A percentile compares a stretch with the other conserved stretches of the same genome.
Conservation (phyloP, 37 sponge, comb jelly and placozoan genomes). For the Ephydatia muelleri region DNA sequence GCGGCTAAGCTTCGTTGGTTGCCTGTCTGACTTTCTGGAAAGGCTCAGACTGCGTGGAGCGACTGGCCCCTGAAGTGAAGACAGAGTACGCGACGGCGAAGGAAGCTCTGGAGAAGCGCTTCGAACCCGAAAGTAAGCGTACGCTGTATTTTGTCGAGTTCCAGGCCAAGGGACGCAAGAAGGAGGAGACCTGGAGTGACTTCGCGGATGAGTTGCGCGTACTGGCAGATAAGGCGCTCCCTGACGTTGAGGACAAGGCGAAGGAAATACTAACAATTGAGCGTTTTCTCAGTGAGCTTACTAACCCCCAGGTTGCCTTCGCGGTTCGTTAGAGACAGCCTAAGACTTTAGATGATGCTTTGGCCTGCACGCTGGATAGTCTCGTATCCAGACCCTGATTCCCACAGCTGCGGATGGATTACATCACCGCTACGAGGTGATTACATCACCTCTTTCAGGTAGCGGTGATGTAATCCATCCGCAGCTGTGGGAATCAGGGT, state of each 20-base stretch:
- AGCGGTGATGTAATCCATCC: no score
- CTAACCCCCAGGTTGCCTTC: slow-evolving; percentile 36
- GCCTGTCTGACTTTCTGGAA: slow-evolving; percentile 5
- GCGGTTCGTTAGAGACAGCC: slow-evolving; percentile 41
- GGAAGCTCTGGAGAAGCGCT: slow-evolving; percentile 11
- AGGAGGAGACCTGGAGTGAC: slow-evolving; percentile 8
- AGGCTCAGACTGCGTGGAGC: slow-evolving; percentile 17
- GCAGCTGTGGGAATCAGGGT: no score
- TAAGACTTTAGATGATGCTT: slow-evolving; percentile 40
- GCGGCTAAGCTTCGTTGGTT: slow-evolving; percentile 10
- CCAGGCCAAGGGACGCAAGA: not conserved
- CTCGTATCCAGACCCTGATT: no score
- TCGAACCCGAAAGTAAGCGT: slow-evolving; percentile 14
- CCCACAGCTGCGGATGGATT: no score
- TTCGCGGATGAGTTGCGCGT: slow-evolving; percentile 4
- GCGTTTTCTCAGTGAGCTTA: slow-evolving; percentile 13
- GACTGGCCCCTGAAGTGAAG: not conserved
- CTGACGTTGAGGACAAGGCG: slow-evolving; percentile 21
- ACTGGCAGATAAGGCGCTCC: slow-evolving; percentile 18
- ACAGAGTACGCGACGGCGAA: not conserved
- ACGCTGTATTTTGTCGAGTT: not conserved
- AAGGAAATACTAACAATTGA: slow-evolving; percentile 28
- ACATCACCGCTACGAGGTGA: no score
- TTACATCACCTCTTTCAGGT: no score
- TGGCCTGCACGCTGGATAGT: slow-evolving; percentile 55